Percentiles rank a stretch among this genome's conserved stretches.
These are phyloP conservation scores for Torymus texanus DNA, from an alignment of 2,888 invertebrate genomes.

Conservation along the genomic window DNA sequence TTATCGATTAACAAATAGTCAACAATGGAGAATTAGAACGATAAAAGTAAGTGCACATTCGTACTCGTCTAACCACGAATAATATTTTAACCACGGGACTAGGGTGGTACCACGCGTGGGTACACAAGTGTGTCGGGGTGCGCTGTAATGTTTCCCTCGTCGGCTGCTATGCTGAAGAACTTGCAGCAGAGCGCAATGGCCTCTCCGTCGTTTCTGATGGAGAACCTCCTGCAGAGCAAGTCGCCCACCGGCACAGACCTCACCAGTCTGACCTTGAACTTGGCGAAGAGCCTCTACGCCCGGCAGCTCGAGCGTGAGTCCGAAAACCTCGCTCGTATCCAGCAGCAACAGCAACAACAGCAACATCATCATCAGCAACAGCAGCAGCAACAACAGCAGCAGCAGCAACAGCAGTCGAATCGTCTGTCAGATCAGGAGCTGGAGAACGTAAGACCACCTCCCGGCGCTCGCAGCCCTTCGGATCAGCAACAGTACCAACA, in stretches of 20 bases:
- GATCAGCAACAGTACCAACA: constrained; percentile 19
- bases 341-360: constrained; percentile 51
- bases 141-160: constrained; percentile 71
- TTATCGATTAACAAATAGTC: no score
- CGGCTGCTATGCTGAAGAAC: constrained; percentile 74
- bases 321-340: constrained; percentile 60
- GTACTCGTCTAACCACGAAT: no score
- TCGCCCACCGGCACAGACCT: constrained; percentile 73
- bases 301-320: constrained; percentile 71
- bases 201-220: constrained; percentile 80
- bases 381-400: constrained; percentile 34
- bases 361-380: constrained; percentile 38
- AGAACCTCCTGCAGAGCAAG: constrained; percentile 80
- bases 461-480: no score
- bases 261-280: constrained; percentile 78
- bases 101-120: no score
- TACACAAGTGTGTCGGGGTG: background rate
- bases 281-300: constrained; percentile 73
- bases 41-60: no score
- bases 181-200: constrained; percentile 76
- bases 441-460: constrained; percentile 51
- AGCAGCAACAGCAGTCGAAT: constrained; percentile 29
- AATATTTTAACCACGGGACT: no score
- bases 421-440: constrained; percentile 54
- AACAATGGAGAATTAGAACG: no score